Base-by-base conservation (phyloP, 2,888 invertebrate species). In the Drosophila nigritarsus region DNA sequence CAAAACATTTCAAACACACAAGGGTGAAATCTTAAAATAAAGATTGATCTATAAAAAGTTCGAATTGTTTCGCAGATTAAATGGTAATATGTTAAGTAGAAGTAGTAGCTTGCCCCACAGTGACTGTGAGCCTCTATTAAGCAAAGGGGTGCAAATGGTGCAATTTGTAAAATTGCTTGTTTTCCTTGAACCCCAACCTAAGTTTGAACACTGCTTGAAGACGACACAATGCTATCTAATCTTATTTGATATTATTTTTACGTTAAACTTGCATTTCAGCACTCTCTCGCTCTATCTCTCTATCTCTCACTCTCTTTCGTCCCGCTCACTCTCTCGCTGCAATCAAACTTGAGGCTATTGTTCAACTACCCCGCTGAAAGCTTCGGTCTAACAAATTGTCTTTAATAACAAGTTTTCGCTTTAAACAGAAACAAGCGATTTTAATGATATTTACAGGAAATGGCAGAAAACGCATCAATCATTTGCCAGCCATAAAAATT, bases 401-500 rank as follows among this genome's bases (percentile, higher is more conserved):
- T 70, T 78, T 62, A 76, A 69, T 38, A 67, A 73, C 73, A 38
- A 70, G 70, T 51, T 38, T 50, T 49, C 68, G 61, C 75, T 83
- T 84, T 83, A 83, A 83, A 79, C 56, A 65, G 50, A 64, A 66
- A 78, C 64, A 65, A 70, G 68, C 70, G 61, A 20, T 89, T 78
- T 81, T 84, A 87, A 85, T 87, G 82, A 89, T 89, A 89, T 89
- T 85, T 87, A 82, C 90, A 82, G 85, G 85, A 89, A 85, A 79
- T 80, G 76, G 53, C 76, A 81, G 69, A 79, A 83, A 83, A 70
- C 75, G 70, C 87, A 91, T 92, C 89, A 88, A 91, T 91, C 91
- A 91, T 89, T 84, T 86, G 85, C 82, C 86, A 83, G 81, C 84
- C 83, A 90, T 87, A 88, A 91, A 91, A 89, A 88, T 92, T 91